Evolutionary conservation across 2,797 vertebrate species (phyloP).

Genomic region (Micropoecilia bifurca): DNA sequence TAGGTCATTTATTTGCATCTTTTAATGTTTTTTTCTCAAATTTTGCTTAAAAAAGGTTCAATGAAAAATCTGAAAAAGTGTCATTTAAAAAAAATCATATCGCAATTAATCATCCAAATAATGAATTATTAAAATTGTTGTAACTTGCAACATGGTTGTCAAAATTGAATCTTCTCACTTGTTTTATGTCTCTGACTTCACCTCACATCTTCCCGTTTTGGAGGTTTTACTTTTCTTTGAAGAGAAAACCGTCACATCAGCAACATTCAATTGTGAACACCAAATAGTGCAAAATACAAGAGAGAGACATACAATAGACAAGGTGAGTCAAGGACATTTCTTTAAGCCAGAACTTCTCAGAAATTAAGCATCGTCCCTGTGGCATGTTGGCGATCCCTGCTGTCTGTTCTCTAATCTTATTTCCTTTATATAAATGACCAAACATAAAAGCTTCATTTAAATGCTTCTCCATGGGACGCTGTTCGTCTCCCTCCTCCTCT

Average conservation of each 20-base stretch:
- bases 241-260: neutral
- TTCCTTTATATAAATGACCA: neutral
- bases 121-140: too few species aligned
- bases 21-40: too few species aligned
- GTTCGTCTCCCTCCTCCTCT: neutral
- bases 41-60: too few species aligned
- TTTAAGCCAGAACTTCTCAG: neutral
- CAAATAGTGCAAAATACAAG: neutral
- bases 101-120: too few species aligned
- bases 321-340: slow-evolving; percentile 3
- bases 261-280: neutral
- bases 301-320: neutral
- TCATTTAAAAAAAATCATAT: too few species aligned
- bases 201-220: neutral
- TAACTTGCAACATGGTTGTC: neutral
- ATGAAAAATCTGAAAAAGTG: too few species aligned
- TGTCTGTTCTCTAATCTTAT: neutral
- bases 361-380: neutral
- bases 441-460: slow-evolving; percentile 9
- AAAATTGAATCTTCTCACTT: neutral
- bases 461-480: neutral
- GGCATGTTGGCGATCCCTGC: neutral
- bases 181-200: neutral
- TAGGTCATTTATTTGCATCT: too few species aligned
- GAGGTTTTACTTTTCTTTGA: neutral